Percentiles rank a stretch among this genome's conserved stretches.
phyloP scores from a whole-genome alignment of 2,888 invertebrate genomes.

The Pinctada fucata region DNA sequence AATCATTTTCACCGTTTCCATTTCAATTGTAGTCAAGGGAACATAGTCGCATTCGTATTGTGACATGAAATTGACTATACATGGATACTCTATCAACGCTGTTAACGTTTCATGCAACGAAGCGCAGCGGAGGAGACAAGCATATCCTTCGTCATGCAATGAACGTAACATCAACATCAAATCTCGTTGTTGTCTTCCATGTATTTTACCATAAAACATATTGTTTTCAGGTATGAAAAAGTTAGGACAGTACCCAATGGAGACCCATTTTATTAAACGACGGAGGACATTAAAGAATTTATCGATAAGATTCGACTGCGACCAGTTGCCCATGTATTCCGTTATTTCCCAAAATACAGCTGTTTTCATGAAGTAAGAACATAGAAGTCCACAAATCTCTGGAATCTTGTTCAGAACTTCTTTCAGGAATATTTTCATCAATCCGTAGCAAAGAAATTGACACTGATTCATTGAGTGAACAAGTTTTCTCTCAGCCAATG shows the following conservation, averaged over 20 bases:
- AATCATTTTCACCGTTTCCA: too few species aligned
- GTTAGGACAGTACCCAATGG: too few species aligned
- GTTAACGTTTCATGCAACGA: too few species aligned
- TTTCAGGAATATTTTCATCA: background rate
- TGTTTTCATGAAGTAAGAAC: too few species aligned
- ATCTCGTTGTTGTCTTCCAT: background rate
- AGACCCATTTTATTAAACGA: conserved; percentile 7
- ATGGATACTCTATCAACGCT: too few species aligned
- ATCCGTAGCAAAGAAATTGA: background rate
- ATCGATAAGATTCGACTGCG: background rate
- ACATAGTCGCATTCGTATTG: too few species aligned
- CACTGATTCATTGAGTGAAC: background rate
- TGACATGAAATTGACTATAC: too few species aligned
- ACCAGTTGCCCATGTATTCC: background rate
- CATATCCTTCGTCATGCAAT: too few species aligned
- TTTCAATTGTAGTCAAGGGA: too few species aligned
- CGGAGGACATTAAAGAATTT: background rate
- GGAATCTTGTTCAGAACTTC: conserved; percentile 8
- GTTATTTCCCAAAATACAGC: conserved; percentile 9
- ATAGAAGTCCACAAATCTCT: background rate
- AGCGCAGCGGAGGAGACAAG: too few species aligned
- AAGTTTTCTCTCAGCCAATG: background rate
- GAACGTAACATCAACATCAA: too few species aligned
- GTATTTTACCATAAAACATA: background rate
- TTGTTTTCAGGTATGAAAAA: too few species aligned